Percentiles rank a stretch among this genome's conserved stretches.
phyloP scores from a whole-genome alignment of 2,888 invertebrate species.

The Trachelus iudaicus region DNA sequence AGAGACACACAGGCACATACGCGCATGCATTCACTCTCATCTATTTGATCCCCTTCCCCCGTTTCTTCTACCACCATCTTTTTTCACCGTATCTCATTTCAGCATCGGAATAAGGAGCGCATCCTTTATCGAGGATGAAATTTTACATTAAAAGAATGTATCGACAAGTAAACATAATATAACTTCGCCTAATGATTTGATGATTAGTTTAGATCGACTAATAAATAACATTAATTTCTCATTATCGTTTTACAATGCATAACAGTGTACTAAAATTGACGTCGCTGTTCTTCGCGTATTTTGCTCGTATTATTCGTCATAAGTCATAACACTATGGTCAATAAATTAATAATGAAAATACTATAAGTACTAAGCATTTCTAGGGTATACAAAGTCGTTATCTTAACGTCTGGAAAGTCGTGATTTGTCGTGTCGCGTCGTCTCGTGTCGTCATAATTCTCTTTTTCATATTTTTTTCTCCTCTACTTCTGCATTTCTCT shows the following conservation, averaged over 20 bases:
- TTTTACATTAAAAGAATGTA: background rate
- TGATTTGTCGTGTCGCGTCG: constrained; percentile 3
- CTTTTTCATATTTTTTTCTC: constrained; percentile 10
- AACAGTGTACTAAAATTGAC: constrained; percentile 49
- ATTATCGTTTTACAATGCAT: constrained; percentile 38
- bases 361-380: constrained; percentile 60
- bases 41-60: background rate
- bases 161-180: constrained; percentile 32
- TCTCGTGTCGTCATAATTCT: constrained; percentile 7
- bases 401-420: constrained; percentile 21
- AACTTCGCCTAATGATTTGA: constrained; percentile 44
- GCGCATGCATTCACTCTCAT: background rate
- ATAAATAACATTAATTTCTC: constrained; percentile 53
- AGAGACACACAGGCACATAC: background rate
- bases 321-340: constrained; percentile 46
- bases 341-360: constrained; percentile 61
- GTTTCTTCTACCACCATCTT: no score
- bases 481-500: constrained; percentile 6
- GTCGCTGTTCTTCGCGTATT: constrained; percentile 14
- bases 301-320: constrained; percentile 7
- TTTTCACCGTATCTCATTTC: background rate
- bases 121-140: background rate
- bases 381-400: constrained; percentile 29
- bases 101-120: background rate
- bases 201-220: constrained; percentile 43